Conservation (phyloP, 1,140 invertebrate genomes). For the Bemisia tabaci region DNA sequence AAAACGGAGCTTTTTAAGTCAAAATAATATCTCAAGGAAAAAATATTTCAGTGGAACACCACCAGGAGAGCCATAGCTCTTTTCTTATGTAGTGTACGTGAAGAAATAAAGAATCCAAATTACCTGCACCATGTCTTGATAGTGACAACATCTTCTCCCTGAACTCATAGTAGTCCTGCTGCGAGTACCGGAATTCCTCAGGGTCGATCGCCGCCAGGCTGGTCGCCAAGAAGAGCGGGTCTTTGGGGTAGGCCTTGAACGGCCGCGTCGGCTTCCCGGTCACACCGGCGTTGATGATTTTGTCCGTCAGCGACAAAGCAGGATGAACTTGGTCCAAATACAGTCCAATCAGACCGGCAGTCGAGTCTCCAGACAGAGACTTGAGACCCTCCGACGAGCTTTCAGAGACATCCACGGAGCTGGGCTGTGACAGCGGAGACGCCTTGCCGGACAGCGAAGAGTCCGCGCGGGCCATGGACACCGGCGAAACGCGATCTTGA, state of each 20-base stretch:
- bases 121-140: not conserved
- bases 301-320: not conserved
- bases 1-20: too few relatives aligned
- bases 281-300: slow-evolving; percentile 5
- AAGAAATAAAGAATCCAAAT: too few relatives aligned
- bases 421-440: too few relatives aligned
- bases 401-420: not conserved
- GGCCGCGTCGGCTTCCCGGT: slow-evolving; percentile 36
- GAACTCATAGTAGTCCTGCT: slow-evolving; percentile 49
- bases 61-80: too few relatives aligned
- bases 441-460: not conserved
- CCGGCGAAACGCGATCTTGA: too few relatives aligned
- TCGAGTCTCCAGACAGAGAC: not conserved
- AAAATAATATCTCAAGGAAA: too few relatives aligned
- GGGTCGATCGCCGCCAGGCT: slow-evolving; percentile 30
- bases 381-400: not conserved
- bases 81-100: too few relatives aligned
- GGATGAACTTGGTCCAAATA: not conserved
- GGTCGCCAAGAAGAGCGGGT: slow-evolving; percentile 42
- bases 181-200: slow-evolving; percentile 36
- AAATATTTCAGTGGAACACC: too few relatives aligned
- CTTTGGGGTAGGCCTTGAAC: slow-evolving; percentile 57
- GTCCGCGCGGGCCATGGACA: too few relatives aligned
- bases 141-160: slow-evolving; percentile 46
- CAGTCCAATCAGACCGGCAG: not conserved